Evolutionary conservation across 2,113 vertebrate genomes (phyloP), one percentile per base, ranked within the genome.

Genomic region (Tupaia tana): DNA sequence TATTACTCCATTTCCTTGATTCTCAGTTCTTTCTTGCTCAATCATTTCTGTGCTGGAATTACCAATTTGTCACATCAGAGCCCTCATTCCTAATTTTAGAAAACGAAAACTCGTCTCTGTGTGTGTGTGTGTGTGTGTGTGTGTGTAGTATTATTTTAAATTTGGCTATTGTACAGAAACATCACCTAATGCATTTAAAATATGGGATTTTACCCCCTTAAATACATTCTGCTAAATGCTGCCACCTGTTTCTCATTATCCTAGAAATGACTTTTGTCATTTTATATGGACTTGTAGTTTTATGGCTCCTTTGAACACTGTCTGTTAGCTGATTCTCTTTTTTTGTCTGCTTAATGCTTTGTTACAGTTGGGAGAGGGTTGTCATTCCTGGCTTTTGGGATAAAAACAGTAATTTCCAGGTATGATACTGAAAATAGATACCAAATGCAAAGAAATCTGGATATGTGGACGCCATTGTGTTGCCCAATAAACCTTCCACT

Each of bases 331-430:
- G 58, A 75, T 71, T 52, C 24, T 14, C 2, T 19, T 78, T 79
- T 83, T 77, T 61, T 56, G 79, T 86, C 25, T 89, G 74, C 31
- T 80, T 79, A 83, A 29, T 61, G 43, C 56, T 84, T 93, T 91
- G 90, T 18, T 64, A 58, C 70, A 80, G 13, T 69, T 78, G 59
- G 3, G 11, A 19, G 2, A 61, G 3, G 29, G 6, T 18, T 87
- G 14, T 54, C 67, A 85, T 87, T 81, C 31, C 52, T 73, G 27
- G 2, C 2, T 79, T 91, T 63, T 24, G 22, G 83, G 29, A 88
- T 61, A 75, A 75, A 69, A 93, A 34, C 4, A 78, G 70, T 19
- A 61, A 83, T 74, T 96, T 86, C 43, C 71, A 95, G 34, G 75
- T 59, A 83, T 2, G 54, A 6, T 75, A 29, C 24, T 80, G 14